Evolutionary conservation across 2,113 vertebrate genomes (phyloP).

Genomic region (Tapirus terrestris): DNA sequence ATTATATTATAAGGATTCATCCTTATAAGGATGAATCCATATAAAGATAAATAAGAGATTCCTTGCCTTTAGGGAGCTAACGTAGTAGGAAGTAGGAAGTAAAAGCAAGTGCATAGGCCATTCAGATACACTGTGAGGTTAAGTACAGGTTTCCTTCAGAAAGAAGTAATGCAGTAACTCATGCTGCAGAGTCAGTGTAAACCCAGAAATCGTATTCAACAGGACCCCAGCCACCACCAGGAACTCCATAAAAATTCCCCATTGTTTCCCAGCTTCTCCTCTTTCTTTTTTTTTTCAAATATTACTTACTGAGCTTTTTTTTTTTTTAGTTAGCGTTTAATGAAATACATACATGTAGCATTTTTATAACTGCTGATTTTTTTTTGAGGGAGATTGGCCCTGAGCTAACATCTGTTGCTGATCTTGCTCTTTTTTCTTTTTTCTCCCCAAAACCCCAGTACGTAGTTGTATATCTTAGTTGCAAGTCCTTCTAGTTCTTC

Average conservation of each 20-base stretch:
- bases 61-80: neutral
- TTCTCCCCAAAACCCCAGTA: no score
- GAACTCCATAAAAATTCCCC: neutral
- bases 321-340: no score
- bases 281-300: neutral
- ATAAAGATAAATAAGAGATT: neutral
- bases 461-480: no score
- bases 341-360: no score
- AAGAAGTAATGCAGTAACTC: neutral
- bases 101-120: neutral
- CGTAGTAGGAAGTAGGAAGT: neutral
- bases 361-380: no score
- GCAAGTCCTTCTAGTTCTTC: no score
- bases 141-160: neutral
- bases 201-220: neutral
- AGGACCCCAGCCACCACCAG: neutral
- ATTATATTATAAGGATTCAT: no score
- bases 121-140: neutral
- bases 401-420: no score
- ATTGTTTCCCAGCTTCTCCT: neutral
- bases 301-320: neutral
- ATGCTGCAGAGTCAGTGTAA: no score
- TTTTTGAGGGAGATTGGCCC: no score
- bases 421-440: no score
- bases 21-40: no score